Percentiles rank a stretch among this genome's conserved stretches.
phyloP scores from a whole-genome alignment of 2,113 vertebrate species.

The Morone saxatilis region DNA sequence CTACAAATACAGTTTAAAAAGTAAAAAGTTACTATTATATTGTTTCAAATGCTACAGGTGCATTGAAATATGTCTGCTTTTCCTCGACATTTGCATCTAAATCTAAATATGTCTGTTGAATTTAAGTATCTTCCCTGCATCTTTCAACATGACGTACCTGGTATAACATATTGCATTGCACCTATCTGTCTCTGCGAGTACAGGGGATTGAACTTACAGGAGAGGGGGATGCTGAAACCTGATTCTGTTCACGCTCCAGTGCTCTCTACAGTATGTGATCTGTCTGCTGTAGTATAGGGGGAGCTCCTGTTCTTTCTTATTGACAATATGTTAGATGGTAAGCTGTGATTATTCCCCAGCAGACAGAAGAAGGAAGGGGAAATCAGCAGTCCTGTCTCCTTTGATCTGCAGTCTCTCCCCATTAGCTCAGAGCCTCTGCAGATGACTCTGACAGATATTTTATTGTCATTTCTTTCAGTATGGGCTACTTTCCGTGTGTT shows the following conservation, averaged over 20 bases:
- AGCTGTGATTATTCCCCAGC: conserved; percentile 69
- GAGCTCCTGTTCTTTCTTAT: conserved; percentile 70
- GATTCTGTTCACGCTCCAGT: conserved; percentile 76
- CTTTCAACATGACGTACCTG: conserved; percentile 38
- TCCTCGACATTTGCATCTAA: neutral
- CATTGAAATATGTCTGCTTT: neutral
- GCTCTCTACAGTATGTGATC: conserved; percentile 69
- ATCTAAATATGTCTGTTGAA: conserved; percentile 24
- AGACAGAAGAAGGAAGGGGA: conserved; percentile 60
- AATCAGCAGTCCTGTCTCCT: conserved; percentile 67
- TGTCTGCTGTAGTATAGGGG: conserved; percentile 54
- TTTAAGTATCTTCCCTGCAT: conserved; percentile 13
- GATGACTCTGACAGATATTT: conserved; percentile 39
- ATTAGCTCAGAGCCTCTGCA: conserved; percentile 50
- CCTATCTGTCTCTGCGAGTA: conserved; percentile 29
- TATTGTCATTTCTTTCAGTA: conserved; percentile 11
- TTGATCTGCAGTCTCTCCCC: conserved; percentile 54
- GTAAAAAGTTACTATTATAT: neutral
- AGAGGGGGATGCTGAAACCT: conserved; percentile 41
- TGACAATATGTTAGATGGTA: conserved; percentile 79
- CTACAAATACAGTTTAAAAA: neutral
- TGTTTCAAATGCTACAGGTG: conserved; percentile 34
- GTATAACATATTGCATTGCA: conserved; percentile 43
- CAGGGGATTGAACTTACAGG: conserved; percentile 45
- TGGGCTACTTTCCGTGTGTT: neutral